A percentile compares a stretch with the other conserved stretches of the same genome.
These are phyloP conservation scores for Lysandra coridon DNA, from an alignment of 2,888 invertebrate genomes.

Conservation along the genomic window DNA sequence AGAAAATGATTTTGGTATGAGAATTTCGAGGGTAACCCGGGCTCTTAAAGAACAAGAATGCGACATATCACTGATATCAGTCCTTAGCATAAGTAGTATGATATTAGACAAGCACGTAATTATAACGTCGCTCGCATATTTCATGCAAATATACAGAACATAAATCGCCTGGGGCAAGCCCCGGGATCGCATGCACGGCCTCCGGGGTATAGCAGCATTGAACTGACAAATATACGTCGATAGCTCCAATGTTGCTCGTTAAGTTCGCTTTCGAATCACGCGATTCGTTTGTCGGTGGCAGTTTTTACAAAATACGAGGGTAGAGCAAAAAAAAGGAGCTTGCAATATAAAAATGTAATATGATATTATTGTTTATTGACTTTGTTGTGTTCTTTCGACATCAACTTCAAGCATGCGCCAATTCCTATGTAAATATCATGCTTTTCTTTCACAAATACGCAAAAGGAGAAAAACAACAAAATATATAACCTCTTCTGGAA, in stretches of 20 bases:
- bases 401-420: too few species aligned
- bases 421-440: too few species aligned
- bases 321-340: neutral
- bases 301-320: neutral
- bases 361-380: neutral
- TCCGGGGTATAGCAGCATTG: neutral
- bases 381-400: too few species aligned
- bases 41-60: too few species aligned
- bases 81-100: neutral
- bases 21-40: too few species aligned
- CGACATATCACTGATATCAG: too few species aligned
- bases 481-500: too few species aligned
- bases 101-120: neutral
- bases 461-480: too few species aligned
- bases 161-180: neutral
- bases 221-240: neutral
- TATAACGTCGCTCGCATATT: neutral
- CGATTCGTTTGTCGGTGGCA: neutral
- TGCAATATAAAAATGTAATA: neutral
- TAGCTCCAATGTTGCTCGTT: neutral
- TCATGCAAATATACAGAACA: constrained; percentile 20
- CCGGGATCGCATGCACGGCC: neutral
- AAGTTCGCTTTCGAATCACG: neutral
- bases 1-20: too few species aligned
- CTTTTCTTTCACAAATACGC: too few species aligned